Evolutionary conservation across 37 sponge, comb jelly and placozoan genomes (phyloP).

Genomic region (Tethya wilhelma): DNA sequence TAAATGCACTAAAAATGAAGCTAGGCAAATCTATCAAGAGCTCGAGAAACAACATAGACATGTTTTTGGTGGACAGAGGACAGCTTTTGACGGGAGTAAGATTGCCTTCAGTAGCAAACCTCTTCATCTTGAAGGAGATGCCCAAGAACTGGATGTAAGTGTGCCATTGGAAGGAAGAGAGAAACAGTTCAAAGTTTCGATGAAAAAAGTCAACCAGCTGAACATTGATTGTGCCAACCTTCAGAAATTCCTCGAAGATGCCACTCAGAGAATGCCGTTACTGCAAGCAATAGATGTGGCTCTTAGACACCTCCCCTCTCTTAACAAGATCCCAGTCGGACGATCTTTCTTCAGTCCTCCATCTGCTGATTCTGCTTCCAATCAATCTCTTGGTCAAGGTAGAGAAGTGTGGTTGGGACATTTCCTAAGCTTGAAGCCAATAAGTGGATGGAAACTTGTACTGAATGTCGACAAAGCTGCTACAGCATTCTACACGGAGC

Average conservation of each 20-base stretch:
- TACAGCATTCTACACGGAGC: constrained; percentile 88
- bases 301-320: constrained; percentile 40
- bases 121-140: too few relatives aligned
- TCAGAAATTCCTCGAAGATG: neutral
- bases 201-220: constrained; percentile 1
- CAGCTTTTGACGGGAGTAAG: too few relatives aligned
- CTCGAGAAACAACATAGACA: too few relatives aligned
- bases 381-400: constrained; percentile 73
- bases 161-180: too few relatives aligned
- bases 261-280: constrained; percentile 1
- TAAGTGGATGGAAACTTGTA: constrained; percentile 57
- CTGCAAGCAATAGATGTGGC: constrained; percentile 64
- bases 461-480: constrained; percentile 70
- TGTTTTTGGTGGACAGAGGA: too few relatives aligned
- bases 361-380: neutral
- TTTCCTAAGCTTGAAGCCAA: constrained; percentile 57
- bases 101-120: too few relatives aligned
- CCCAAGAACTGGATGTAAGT: too few relatives aligned
- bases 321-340: constrained; percentile 43
- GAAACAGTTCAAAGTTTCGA: neutral
- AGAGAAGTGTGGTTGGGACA: constrained; percentile 75
- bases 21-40: too few relatives aligned
- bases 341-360: constrained; percentile 58
- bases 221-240: neutral
- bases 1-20: constrained; percentile 70